A percentile compares a stretch with the other conserved stretches of the same genome.
Conservation (phyloP, 2,113 vertebrate genomes). For the Phrynosoma platyrhinos region DNA sequence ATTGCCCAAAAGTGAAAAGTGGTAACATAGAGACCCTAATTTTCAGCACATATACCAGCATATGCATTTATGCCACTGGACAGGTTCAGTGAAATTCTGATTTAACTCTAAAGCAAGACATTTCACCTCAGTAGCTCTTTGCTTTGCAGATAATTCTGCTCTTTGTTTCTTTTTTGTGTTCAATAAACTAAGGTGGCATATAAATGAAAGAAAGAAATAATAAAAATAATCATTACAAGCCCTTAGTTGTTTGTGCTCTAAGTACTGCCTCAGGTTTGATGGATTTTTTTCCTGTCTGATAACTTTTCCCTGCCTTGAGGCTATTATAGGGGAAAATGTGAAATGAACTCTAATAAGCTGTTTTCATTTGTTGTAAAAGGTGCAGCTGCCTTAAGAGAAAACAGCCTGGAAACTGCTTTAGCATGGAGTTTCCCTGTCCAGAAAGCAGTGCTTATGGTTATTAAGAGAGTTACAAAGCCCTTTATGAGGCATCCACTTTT, state of each 20-base stretch:
- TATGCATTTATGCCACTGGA: neutral
- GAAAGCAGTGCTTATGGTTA: neutral
- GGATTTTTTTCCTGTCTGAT: neutral
- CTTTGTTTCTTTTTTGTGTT: neutral
- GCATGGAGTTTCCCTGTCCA: neutral
- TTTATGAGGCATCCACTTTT: neutral
- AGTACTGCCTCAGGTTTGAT: neutral
- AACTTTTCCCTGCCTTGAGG: neutral
- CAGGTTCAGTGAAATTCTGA: neutral
- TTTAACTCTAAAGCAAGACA: neutral
- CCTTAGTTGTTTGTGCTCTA: neutral
- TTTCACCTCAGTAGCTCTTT: neutral
- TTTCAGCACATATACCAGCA: neutral
- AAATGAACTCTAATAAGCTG: neutral
- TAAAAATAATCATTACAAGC: neutral
- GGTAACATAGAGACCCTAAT: neutral
- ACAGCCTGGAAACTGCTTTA: neutral
- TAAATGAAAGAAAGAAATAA: neutral
- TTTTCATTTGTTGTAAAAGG: neutral
- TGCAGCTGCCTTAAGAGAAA: neutral
- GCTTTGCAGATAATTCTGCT: too few species aligned
- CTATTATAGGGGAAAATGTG: neutral
- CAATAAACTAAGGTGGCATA: neutral
- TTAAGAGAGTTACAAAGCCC: neutral
- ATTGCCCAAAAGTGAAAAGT: neutral